Percentiles rank a stretch among this genome's conserved stretches.
Conservation (phyloP, 2,888 invertebrate species). For the Candidula unifasciata region DNA sequence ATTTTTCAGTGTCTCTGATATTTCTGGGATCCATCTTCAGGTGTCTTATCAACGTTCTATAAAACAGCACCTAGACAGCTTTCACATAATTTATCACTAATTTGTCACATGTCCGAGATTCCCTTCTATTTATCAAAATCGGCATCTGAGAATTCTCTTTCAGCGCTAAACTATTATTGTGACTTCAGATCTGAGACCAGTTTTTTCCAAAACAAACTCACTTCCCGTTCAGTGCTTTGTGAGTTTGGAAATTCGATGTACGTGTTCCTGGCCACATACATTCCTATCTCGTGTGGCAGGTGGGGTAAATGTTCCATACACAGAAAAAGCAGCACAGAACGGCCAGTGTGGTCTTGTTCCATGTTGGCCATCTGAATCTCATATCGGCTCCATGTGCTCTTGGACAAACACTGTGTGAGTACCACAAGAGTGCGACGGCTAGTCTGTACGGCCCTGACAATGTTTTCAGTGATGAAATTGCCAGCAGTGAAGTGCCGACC, state of each 20-base stretch:
- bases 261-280: slow-evolving; percentile 37
- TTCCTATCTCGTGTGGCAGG: not conserved
- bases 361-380: slow-evolving; percentile 54
- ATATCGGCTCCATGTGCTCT: slow-evolving; percentile 47
- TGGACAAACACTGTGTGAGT: slow-evolving; percentile 27
- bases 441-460: slow-evolving; percentile 43
- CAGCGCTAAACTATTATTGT: too few relatives aligned
- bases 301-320: not conserved
- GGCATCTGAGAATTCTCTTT: too few relatives aligned
- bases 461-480: slow-evolving; percentile 45
- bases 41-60: too few relatives aligned
- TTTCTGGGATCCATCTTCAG: too few relatives aligned
- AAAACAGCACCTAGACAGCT: too few relatives aligned
- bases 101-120: too few relatives aligned
- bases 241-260: slow-evolving; percentile 26
- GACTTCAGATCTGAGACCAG: slow-evolving; percentile 16
- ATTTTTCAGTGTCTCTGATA: too few relatives aligned
- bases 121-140: too few relatives aligned
- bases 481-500: slow-evolving; percentile 36
- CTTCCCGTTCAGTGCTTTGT: not conserved
- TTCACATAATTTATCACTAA: too few relatives aligned
- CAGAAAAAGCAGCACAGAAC: slow-evolving; percentile 47
- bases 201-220: slow-evolving; percentile 12
- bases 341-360: slow-evolving; percentile 43
- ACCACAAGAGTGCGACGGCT: slow-evolving; percentile 51